phyloP scores from a whole-genome alignment of 1,140 invertebrate genomes.

The Drosophila lacertosa region DNA sequence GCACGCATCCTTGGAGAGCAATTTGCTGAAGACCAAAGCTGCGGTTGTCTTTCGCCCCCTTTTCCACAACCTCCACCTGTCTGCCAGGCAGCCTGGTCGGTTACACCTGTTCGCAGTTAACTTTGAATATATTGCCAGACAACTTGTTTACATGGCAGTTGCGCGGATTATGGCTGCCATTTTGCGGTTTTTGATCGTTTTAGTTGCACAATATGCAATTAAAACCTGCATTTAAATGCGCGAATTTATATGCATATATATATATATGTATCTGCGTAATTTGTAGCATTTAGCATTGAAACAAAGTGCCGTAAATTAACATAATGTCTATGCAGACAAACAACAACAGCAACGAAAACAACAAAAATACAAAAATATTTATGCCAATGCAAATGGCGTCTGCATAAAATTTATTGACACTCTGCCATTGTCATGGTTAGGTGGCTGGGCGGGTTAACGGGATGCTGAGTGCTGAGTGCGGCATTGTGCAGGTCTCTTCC shows the following conservation, averaged over 20 bases:
- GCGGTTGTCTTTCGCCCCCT: background rate
- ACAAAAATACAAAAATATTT: slow-evolving; percentile 65
- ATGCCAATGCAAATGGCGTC: slow-evolving; percentile 76
- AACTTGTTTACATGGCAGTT: slow-evolving; percentile 44
- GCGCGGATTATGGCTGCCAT: slow-evolving; percentile 44
- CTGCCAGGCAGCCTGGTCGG: slow-evolving; percentile 1
- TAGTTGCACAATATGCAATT: slow-evolving; percentile 67
- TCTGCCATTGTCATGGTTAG: slow-evolving; percentile 62
- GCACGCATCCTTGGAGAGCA: slow-evolving; percentile 57
- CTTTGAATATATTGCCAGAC: slow-evolving; percentile 44
- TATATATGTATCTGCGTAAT: no score
- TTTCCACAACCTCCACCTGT: background rate
- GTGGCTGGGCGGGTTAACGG: background rate
- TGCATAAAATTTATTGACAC: slow-evolving; percentile 83
- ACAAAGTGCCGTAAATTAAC: slow-evolving; percentile 73
- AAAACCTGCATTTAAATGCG: slow-evolving; percentile 52
- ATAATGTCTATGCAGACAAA: slow-evolving; percentile 50
- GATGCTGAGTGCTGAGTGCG: slow-evolving; percentile 1
- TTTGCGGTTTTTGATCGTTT: slow-evolving; percentile 47
- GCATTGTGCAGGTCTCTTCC: slow-evolving; percentile 34
- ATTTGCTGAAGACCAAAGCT: slow-evolving; percentile 49
- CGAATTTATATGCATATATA: background rate
- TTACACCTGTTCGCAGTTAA: slow-evolving; percentile 54
- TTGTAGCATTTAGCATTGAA: slow-evolving; percentile 5
- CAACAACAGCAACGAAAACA: slow-evolving; percentile 26